phyloP scores from a whole-genome alignment of 2,888 invertebrate genomes.

The Aromia moschata region DNA sequence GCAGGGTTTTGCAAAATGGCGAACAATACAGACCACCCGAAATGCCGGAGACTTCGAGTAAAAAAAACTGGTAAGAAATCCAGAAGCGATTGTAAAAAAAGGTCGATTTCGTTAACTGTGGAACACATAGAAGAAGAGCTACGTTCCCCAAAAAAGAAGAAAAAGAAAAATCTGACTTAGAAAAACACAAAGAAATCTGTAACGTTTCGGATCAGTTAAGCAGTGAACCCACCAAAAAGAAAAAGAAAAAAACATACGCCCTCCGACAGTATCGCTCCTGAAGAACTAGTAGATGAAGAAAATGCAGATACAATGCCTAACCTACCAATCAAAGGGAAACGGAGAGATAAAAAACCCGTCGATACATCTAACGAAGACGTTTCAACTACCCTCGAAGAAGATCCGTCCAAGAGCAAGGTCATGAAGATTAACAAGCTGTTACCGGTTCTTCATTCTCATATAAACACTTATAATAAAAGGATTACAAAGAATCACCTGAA shows the following conservation, averaged over 20 bases:
- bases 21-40: neutral
- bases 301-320: neutral
- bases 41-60: neutral
- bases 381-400: neutral
- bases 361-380: neutral
- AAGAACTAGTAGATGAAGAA: neutral
- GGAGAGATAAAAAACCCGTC: conserved; percentile 3
- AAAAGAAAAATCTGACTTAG: conserved; percentile 17
- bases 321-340: neutral
- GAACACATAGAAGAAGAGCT: neutral
- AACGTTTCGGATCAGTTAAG: neutral
- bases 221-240: conserved; percentile 9
- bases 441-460: conserved; percentile 6
- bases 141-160: conserved; percentile 7
- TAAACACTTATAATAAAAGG: conserved; percentile 1
- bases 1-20: conserved; percentile 24
- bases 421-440: conserved; percentile 1
- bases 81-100: conserved; percentile 1
- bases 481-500: neutral
- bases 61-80: neutral
- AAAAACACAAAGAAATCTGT: neutral
- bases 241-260: too few relatives aligned
- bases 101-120: neutral
- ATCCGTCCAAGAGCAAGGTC: neutral
- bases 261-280: neutral